phyloP scores from a whole-genome alignment of 2,797 vertebrate species.

The Mormyrops boulengeri region DNA sequence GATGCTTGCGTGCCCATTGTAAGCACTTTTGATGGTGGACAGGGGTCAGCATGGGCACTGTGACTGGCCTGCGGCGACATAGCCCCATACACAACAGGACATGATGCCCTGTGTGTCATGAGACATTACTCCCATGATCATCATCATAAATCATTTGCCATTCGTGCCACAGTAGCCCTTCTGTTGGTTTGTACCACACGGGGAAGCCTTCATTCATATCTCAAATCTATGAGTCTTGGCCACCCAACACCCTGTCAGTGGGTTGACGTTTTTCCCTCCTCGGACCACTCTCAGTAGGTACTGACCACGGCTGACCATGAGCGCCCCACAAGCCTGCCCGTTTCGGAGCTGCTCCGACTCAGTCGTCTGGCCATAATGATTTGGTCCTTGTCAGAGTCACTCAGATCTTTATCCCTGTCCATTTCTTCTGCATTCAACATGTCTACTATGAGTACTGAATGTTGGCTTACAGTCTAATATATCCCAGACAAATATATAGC shows the following conservation, averaged over 20 bases:
- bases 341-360: neutral
- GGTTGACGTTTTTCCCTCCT: neutral
- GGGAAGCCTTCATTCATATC: neutral
- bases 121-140: neutral
- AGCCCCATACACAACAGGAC: neutral
- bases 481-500: neutral
- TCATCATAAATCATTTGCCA: neutral
- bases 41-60: neutral
- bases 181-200: neutral
- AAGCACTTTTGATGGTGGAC: neutral
- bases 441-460: neutral
- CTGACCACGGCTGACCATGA: neutral
- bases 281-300: neutral
- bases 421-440: neutral
- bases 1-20: neutral
- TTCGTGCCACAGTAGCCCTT: neutral
- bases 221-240: neutral
- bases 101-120: neutral
- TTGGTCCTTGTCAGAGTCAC: neutral
- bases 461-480: neutral
- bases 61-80: neutral
- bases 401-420: neutral
- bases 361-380: neutral
- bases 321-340: neutral
- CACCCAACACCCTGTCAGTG: neutral